Percentiles rank a stretch among this genome's conserved stretches.
These are phyloP conservation scores for Ptilonorhynchus violaceus DNA, from an alignment of 2,113 vertebrate genomes.

Conservation along the genomic window DNA sequence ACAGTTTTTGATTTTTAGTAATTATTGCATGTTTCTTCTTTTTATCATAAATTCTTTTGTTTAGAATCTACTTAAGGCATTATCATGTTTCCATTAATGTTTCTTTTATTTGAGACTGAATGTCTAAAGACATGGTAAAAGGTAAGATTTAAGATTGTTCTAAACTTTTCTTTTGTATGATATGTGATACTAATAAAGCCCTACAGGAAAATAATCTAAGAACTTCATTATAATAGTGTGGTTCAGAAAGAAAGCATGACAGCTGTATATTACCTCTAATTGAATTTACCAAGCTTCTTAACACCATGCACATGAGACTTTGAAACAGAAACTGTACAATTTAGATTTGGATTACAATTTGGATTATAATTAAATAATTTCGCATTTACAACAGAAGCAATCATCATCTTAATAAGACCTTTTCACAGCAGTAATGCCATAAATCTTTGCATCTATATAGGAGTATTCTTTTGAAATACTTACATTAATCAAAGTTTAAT, in stretches of 20 bases:
- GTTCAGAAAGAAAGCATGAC: slow-evolving; percentile 65
- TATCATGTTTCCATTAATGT: background rate
- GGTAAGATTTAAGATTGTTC: slow-evolving; percentile 28
- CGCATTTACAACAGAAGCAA: slow-evolving; percentile 39
- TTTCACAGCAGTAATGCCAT: slow-evolving; percentile 11
- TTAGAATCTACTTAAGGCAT: background rate
- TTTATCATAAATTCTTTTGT: background rate
- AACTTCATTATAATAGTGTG: slow-evolving; percentile 47
- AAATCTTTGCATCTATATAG: slow-evolving; percentile 19
- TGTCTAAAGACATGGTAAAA: background rate
- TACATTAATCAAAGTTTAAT: background rate
- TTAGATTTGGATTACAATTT: slow-evolving; percentile 68
- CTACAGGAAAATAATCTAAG: slow-evolving; percentile 66
- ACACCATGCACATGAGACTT: slow-evolving; percentile 52
- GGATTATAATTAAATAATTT: slow-evolving; percentile 73
- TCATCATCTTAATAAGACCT: slow-evolving; percentile 55
- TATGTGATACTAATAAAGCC: slow-evolving; percentile 44
- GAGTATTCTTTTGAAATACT: background rate
- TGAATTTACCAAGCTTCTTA: slow-evolving; percentile 76
- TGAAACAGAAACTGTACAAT: slow-evolving; percentile 70
- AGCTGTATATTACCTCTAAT: slow-evolving; percentile 64
- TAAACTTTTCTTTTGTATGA: slow-evolving; percentile 47
- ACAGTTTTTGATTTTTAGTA: background rate
- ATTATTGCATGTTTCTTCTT: background rate
- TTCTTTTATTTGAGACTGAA: slow-evolving; percentile 13